These are phyloP conservation scores for Dermochelys coriacea DNA, from an alignment of 2,797 vertebrate genomes.

Conservation along the genomic window DNA sequence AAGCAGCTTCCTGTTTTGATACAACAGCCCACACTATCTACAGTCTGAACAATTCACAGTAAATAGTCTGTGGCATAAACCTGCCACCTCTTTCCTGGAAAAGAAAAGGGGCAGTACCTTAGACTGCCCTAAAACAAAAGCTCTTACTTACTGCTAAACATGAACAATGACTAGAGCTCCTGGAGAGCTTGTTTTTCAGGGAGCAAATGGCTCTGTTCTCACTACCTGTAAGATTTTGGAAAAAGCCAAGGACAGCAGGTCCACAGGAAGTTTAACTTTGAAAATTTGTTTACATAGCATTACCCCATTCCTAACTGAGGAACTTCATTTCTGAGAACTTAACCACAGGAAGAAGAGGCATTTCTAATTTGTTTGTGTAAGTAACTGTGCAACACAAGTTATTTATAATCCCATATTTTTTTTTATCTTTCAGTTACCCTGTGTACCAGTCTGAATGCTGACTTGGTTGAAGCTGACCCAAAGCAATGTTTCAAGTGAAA, in stretches of 20 bases:
- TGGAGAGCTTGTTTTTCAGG: constrained; percentile 47
- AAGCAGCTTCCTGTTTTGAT: constrained; percentile 3
- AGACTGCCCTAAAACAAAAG: constrained; percentile 44
- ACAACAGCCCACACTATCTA: neutral
- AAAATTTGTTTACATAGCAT: neutral
- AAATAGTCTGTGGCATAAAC: constrained; percentile 18
- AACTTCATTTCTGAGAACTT: constrained; percentile 45
- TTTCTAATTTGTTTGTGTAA: no score
- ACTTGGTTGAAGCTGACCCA: constrained; percentile 70
- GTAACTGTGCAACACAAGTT: constrained; percentile 3
- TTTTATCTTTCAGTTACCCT: constrained; percentile 82
- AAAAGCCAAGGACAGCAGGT: neutral
- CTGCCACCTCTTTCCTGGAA: constrained; percentile 39
- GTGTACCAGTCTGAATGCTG: constrained; percentile 66
- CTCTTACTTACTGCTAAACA: constrained; percentile 44
- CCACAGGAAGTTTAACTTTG: neutral
- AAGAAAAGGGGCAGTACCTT: constrained; percentile 35
- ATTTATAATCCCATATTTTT: constrained; percentile 60
- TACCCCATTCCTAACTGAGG: neutral
- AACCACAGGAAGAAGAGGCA: constrained; percentile 5
- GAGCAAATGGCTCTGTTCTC: neutral
- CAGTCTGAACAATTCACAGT: neutral
- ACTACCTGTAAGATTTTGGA: neutral
- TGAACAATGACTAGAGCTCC: neutral
- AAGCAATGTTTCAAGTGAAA: constrained; percentile 59